These are phyloP conservation scores for Yponomeuta plumbellus DNA, from an alignment of 2,888 invertebrate species.

Conservation along the genomic window DNA sequence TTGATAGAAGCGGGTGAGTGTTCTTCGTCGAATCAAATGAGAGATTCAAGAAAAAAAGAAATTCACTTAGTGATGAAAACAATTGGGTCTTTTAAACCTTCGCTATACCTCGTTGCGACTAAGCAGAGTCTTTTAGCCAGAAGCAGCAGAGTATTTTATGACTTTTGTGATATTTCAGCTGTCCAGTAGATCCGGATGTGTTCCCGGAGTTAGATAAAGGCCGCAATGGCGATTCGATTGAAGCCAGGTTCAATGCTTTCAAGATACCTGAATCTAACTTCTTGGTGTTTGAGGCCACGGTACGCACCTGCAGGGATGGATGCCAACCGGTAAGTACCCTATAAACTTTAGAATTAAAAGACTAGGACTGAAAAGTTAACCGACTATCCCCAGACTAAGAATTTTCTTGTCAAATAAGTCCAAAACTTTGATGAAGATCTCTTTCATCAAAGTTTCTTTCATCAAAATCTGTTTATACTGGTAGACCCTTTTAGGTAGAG, in stretches of 20 bases:
- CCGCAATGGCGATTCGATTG: constrained; percentile 89
- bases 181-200: constrained; percentile 93
- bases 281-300: constrained; percentile 94
- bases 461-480: no score
- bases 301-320: constrained; percentile 90
- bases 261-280: constrained; percentile 97
- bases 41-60: no score
- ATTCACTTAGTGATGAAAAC: no score
- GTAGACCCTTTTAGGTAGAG: no score
- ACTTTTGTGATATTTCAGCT: constrained; percentile 68
- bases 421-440: background rate
- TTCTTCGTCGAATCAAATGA: background rate
- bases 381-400: background rate
- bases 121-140: no score
- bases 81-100: no score
- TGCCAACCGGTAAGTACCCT: constrained; percentile 84
- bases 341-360: background rate
- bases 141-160: background rate
- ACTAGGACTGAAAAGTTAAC: background rate
- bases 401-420: background rate
- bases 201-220: constrained; percentile 93
- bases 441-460: no score
- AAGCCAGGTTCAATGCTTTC: constrained; percentile 94
- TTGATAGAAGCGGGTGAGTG: constrained; percentile 90
- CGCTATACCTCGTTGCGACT: no score